Evolutionary conservation across 2,113 vertebrate genomes (phyloP).

Genomic region (Dasyornis broadbenti): DNA sequence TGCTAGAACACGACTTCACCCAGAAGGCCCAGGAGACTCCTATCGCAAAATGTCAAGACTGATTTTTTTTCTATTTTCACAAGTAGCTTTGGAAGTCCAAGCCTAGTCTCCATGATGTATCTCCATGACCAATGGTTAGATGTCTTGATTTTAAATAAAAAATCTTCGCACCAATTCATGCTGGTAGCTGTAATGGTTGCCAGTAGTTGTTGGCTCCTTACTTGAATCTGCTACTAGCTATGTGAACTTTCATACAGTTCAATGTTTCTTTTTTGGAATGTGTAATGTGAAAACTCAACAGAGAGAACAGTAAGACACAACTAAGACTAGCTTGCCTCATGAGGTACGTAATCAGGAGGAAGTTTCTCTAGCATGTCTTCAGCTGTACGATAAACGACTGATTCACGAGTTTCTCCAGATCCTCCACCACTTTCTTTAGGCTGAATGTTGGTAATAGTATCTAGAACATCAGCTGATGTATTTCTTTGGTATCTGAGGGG

Average conservation of each 20-base stretch:
- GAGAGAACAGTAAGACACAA: neutral
- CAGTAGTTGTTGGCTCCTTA: neutral
- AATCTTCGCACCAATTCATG: neutral
- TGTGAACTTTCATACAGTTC: neutral
- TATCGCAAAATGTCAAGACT: neutral
- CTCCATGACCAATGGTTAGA: neutral
- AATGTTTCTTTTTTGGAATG: neutral
- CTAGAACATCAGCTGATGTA: constrained; percentile 70
- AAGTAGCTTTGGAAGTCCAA: neutral
- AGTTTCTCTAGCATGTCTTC: constrained; percentile 79
- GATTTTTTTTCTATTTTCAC: neutral
- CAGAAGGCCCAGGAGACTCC: neutral
- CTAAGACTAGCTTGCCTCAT: constrained; percentile 64
- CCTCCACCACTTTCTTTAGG: constrained; percentile 75
- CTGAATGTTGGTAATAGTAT: constrained; percentile 78
- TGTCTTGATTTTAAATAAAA: neutral
- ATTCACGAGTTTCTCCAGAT: constrained; percentile 76
- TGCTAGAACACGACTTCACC: neutral
- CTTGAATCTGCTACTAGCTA: neutral
- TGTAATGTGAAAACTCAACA: neutral
- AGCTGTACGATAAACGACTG: constrained; percentile 70
- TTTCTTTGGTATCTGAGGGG: constrained; percentile 75
- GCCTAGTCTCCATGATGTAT: neutral
- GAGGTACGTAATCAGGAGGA: constrained; percentile 71
- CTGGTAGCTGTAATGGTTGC: neutral